Evolutionary conservation across 1,140 invertebrate genomes (phyloP).

Genomic region (Venturia canescens): DNA sequence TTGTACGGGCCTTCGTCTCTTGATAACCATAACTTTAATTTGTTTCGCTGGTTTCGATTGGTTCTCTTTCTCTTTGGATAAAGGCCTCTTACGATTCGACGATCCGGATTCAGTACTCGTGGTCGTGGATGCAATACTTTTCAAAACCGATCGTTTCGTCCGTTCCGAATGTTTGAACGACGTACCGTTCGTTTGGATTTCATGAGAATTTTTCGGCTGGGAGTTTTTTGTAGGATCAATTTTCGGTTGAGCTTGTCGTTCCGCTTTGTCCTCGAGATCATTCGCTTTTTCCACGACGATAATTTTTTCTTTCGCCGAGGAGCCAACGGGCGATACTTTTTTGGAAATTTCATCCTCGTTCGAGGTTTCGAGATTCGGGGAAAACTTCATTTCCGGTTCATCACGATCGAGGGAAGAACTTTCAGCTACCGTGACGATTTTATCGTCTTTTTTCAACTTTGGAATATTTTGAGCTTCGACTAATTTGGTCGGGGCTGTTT

Average conservation of each 20-base stretch:
- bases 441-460: neutral
- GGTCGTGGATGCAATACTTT: neutral
- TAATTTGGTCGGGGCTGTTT: neutral
- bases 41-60: constrained; percentile 30
- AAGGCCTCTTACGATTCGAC: constrained; percentile 7
- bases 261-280: neutral
- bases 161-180: neutral
- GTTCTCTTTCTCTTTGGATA: constrained; percentile 40
- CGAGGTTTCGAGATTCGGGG: neutral
- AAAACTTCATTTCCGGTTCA: neutral
- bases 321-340: neutral
- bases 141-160: constrained; percentile 25
- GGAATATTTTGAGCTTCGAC: neutral
- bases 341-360: neutral
- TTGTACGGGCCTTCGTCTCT: constrained; percentile 54
- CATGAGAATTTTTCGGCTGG: neutral
- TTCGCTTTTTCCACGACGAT: neutral
- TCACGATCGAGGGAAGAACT: neutral
- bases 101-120: neutral
- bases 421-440: neutral
- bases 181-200: neutral
- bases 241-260: neutral
- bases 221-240: neutral
- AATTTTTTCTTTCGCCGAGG: neutral
- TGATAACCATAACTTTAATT: constrained; percentile 51